A percentile compares a stretch with the other conserved stretches of the same genome.
These are phyloP conservation scores for Drosophila suboccidentalis DNA, from an alignment of 2,888 invertebrate species.

Conservation along the genomic window DNA sequence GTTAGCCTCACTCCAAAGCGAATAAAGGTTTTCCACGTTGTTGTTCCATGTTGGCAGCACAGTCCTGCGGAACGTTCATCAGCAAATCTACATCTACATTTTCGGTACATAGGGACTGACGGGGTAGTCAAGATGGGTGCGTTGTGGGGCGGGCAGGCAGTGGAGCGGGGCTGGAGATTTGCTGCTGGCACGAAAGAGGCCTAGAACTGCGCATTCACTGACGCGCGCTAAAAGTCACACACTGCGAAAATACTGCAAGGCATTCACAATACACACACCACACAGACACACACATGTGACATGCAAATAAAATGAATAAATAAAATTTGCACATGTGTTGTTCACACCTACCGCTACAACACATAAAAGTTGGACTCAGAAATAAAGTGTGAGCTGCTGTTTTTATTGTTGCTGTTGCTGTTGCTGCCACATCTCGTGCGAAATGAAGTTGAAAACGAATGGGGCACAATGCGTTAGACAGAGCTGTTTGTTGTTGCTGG, in stretches of 20 bases:
- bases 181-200: conserved; percentile 57
- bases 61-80: neutral
- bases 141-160: neutral
- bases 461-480: conserved; percentile 63
- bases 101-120: neutral
- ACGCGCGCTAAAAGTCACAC: conserved; percentile 76
- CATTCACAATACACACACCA: conserved; percentile 41
- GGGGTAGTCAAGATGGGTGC: neutral
- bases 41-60: neutral
- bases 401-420: conserved; percentile 27
- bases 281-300: conserved; percentile 43
- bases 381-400: conserved; percentile 51
- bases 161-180: conserved; percentile 25
- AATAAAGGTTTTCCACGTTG: neutral
- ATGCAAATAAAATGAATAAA: conserved; percentile 82
- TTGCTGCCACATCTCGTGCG: conserved; percentile 44
- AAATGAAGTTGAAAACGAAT: conserved; percentile 75
- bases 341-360: conserved; percentile 77
- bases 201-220: conserved; percentile 78
- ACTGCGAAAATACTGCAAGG: conserved; percentile 47
- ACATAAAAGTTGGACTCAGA: conserved; percentile 55
- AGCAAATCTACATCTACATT: neutral
- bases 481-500: conserved; percentile 38
- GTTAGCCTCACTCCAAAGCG: neutral
- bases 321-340: conserved; percentile 78